These are phyloP conservation scores for Mastigias papua DNA, from an alignment of 30 jellyfish, hydroid and myxozoan species.

Conservation along the genomic window DNA sequence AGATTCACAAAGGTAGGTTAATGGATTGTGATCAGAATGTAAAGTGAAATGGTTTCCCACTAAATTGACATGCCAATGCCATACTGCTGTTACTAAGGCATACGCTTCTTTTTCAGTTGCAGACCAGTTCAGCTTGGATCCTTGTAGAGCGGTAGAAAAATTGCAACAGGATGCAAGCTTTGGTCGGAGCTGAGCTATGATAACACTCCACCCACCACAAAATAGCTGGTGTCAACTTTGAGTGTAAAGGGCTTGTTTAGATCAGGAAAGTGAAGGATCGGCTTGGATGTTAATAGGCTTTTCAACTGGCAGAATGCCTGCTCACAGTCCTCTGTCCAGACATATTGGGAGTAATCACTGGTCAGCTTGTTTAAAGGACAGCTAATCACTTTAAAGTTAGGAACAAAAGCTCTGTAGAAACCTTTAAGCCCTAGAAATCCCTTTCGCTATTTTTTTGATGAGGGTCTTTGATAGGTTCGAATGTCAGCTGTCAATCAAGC, in stretches of 20 bases:
- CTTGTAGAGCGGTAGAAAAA: constrained; percentile 28
- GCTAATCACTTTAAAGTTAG: not conserved
- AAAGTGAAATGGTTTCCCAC: constrained; percentile 38
- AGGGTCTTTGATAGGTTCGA: constrained; percentile 16
- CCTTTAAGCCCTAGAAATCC: constrained; percentile 2
- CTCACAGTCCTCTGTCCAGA: constrained; percentile 22
- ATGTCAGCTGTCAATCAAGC: constrained; percentile 33
- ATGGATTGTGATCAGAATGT: constrained; percentile 45
- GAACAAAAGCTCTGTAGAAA: not conserved
- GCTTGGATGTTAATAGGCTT: constrained; percentile 29
- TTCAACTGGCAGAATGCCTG: constrained; percentile 16
- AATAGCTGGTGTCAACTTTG: constrained; percentile 38
- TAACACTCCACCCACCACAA: constrained; percentile 42
- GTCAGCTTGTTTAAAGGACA: constrained; percentile 26
- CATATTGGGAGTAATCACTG: constrained; percentile 11
- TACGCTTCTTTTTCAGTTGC: constrained; percentile 38
- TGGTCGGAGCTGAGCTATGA: constrained; percentile 7
- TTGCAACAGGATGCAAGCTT: constrained; percentile 25
- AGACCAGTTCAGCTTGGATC: constrained; percentile 37
- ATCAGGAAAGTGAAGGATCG: not conserved
- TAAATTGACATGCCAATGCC: constrained; percentile 46
- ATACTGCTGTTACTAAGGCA: constrained; percentile 26
- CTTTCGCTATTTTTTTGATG: constrained; percentile 12
- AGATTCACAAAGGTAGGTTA: constrained; percentile 23
- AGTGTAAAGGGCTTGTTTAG: not conserved